These are phyloP conservation scores for Thalassophryne amazonica DNA, from an alignment of 2,797 vertebrate species.

Conservation along the genomic window DNA sequence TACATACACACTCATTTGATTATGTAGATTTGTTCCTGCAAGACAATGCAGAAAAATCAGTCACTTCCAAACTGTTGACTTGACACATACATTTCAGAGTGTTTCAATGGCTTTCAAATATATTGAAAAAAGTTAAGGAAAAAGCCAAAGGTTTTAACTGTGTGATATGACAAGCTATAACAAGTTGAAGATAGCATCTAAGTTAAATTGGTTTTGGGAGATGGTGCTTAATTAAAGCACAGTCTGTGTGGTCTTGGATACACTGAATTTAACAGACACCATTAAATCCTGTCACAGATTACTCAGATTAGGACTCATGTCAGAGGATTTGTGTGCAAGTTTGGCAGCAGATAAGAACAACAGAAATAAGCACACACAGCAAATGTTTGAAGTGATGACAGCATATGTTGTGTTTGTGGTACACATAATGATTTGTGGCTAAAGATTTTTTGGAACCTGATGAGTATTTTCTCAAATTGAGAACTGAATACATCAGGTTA, in stretches of 20 bases:
- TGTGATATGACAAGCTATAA: conserved; percentile 14
- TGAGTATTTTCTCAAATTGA: too few relatives aligned
- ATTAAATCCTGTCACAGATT: conserved; percentile 44
- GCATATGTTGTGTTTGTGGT: conserved; percentile 11
- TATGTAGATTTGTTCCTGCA: too few relatives aligned
- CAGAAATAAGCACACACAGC: conserved; percentile 33
- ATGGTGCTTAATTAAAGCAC: conserved; percentile 37
- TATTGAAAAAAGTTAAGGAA: conserved; percentile 5
- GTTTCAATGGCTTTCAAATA: neutral
- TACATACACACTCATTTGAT: too few relatives aligned
- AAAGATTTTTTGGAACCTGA: too few relatives aligned
- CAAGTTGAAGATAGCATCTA: conserved; percentile 23
- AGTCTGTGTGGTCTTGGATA: conserved; percentile 27
- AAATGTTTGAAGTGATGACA: conserved; percentile 29
- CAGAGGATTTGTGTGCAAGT: conserved; percentile 30
- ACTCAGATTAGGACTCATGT: conserved; percentile 34
- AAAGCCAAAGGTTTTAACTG: conserved; percentile 24
- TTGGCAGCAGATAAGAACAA: conserved; percentile 34
- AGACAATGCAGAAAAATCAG: too few relatives aligned
- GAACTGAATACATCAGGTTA: too few relatives aligned
- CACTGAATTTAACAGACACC: conserved; percentile 20
- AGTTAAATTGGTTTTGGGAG: conserved; percentile 34
- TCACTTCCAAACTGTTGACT: neutral
- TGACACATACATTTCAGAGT: neutral
- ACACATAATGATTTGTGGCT: neutral